phyloP scores from a whole-genome alignment of 2,797 vertebrate species.

The Limosa lapponica region DNA sequence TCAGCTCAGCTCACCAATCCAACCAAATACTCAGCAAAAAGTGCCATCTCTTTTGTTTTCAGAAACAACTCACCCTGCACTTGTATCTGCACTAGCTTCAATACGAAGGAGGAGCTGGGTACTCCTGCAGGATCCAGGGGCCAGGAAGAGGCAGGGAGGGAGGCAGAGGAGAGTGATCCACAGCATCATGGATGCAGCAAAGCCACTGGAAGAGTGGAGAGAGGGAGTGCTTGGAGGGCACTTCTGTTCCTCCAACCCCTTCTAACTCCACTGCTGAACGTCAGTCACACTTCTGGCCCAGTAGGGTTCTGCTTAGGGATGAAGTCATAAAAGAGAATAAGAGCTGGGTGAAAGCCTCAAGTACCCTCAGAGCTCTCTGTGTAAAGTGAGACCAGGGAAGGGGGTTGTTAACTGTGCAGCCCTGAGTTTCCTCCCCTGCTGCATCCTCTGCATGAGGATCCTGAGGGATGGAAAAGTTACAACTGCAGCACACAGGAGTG shows the following conservation, averaged over 20 bases:
- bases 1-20: background rate
- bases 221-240: background rate
- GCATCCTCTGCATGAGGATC: background rate
- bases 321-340: background rate
- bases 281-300: background rate
- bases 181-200: background rate
- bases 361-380: background rate
- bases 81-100: background rate
- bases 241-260: background rate
- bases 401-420: background rate
- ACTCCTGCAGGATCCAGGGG: background rate
- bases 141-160: background rate
- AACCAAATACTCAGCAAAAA: background rate
- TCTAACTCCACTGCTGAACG: background rate
- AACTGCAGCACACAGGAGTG: background rate
- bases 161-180: background rate
- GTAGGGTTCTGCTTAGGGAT: background rate
- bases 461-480: background rate
- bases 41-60: rapidly evolving
- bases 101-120: background rate
- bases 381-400: background rate
- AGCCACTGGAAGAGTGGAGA: background rate
- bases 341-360: background rate
- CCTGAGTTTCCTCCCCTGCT: background rate
- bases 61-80: rapidly evolving